Evolutionary conservation across 1,140 invertebrate species (phyloP), one percentile per base, ranked within the genome.

Genomic region (Drosophila bocqueti): DNA sequence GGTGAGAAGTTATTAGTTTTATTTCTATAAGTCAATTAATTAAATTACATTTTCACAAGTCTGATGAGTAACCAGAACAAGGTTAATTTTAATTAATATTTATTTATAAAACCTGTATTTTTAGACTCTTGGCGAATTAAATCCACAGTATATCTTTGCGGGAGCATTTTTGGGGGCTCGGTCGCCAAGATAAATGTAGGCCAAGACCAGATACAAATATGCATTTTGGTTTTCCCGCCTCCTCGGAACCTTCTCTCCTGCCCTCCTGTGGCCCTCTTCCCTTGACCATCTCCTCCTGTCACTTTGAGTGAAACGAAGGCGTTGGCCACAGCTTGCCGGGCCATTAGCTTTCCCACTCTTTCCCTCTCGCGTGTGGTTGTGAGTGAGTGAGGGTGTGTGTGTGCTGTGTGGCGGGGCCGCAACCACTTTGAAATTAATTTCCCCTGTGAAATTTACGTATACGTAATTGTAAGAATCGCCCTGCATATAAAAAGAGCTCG

Each of bases 391-490:
- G 43, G 24, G 50, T 34, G 18, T 26, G 50, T 26, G 50, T 45
- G 50, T 54, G 31, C 9, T 46, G 29, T 38, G 43, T 46, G 46
- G 46, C 40, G 38, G 64, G 40, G 58, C 45, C 34, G 66, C 76
- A 71, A 43, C 58, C 66, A 79, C 75, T 79, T 78, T 78, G 54
- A 79, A 79, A 79, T 79, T 78, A 79, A 79, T 79, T 79, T 79
- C 75, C 75, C 76, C 58, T 71, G 76, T 71, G 76, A 79, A 79
- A 79, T 71, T 78, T 77, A 69, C 64, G 52, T 59, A 78, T 45
- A 58, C 55, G 50, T 62, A 50, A 78, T 62, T 63, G 40, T 57
- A 59, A 43, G 45, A 57, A 47, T 45, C 18, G 52, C 49, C 18
- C 21, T 68, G 34, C 57, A 58, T 66, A 16, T 9, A 26, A 26